phyloP scores from a whole-genome alignment of 2,113 vertebrate species.

The Setophaga kirtlandii region DNA sequence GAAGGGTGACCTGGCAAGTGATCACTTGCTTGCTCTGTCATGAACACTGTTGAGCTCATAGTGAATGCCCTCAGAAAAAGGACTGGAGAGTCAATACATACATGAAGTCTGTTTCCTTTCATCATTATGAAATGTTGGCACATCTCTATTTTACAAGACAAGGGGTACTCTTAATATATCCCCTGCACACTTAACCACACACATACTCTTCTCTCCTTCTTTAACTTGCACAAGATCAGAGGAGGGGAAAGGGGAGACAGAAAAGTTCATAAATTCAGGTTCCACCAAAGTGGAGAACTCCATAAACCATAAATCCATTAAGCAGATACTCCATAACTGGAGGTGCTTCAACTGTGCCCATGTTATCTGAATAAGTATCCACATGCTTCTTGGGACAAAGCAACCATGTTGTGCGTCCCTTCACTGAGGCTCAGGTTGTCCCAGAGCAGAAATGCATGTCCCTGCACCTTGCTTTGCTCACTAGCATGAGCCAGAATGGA shows the following conservation, averaged over 20 bases:
- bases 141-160: background rate
- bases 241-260: background rate
- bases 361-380: background rate
- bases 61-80: background rate
- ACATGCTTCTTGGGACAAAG: background rate
- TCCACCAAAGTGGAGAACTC: background rate
- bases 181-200: background rate
- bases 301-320: background rate
- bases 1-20: background rate
- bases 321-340: background rate
- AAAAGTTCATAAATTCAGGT: background rate
- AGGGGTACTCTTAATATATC: background rate
- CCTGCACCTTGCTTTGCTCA: background rate
- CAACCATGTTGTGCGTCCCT: rapidly evolving
- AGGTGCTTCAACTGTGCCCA: background rate
- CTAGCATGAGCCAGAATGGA: background rate
- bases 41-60: background rate
- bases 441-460: background rate
- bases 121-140: background rate
- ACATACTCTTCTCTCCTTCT: background rate
- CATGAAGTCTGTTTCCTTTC: background rate
- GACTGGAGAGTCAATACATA: background rate
- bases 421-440: background rate
- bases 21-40: background rate
- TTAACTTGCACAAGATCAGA: background rate